Conservation (phyloP, 1,140 invertebrate species). For the Calliopsis andreniformis region DNA sequence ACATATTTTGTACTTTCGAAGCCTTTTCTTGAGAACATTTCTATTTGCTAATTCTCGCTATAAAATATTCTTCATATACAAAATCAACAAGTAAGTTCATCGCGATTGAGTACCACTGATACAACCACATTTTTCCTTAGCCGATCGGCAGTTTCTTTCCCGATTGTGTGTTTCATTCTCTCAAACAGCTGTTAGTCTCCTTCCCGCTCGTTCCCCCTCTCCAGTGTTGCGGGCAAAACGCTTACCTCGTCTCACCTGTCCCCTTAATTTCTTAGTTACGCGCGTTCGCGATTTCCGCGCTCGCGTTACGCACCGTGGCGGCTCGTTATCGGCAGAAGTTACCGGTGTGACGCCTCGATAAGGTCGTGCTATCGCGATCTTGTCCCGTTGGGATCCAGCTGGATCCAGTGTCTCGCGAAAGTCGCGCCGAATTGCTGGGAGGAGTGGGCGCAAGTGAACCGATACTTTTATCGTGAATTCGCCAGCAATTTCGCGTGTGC, state of each 20-base stretch:
- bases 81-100: not conserved
- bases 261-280: constrained; percentile 62
- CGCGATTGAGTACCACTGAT: constrained; percentile 50
- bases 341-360: not conserved
- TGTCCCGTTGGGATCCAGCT: not conserved
- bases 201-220: constrained; percentile 22
- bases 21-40: too few relatives aligned
- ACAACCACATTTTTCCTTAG: constrained; percentile 20
- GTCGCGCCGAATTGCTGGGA: not conserved
- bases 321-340: constrained; percentile 8
- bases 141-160: constrained; percentile 30
- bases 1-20: too few relatives aligned
- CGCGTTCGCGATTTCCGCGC: constrained; percentile 35
- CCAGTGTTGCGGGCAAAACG: constrained; percentile 25
- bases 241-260: constrained; percentile 64
- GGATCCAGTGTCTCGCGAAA: not conserved
- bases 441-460: not conserved
- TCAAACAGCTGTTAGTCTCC: constrained; percentile 14
- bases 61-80: too few relatives aligned
- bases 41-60: too few relatives aligned
- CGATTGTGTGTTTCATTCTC: constrained; percentile 17
- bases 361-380: not conserved
- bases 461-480: not conserved
- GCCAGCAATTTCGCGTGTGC: constrained; percentile 8
- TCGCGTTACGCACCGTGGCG: constrained; percentile 19